Evolutionary conservation across 1,140 invertebrate genomes (phyloP), one percentile per base, ranked within the genome.

Genomic region (Lepidotrigona ventralis): DNA sequence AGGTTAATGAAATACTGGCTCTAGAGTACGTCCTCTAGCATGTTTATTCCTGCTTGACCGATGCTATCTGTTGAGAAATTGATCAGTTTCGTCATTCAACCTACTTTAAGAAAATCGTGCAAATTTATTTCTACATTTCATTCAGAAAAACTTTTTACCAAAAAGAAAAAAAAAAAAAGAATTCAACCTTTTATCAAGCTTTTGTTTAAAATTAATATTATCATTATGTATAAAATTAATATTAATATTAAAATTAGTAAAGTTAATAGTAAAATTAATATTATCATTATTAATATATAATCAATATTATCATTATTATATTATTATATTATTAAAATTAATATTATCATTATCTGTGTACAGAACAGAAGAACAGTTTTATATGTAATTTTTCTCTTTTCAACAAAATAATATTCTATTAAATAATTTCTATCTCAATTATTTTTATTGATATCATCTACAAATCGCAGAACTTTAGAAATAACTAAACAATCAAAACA

Each of bases 1-100:
- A 58, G 11, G 15, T 6, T 68, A 81, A 68, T 56, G 60, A 75
- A 74, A 81, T 77, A 73, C 56, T 26, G 51, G 17, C 58, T 53
- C n/a, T 75, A 68, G 68, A 17, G 29, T 58, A 81, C 63, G 11
- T 76, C n/a, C 63, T 33, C 17, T 51, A n/a, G 60, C 51, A n/a
- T 75, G 53, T 81, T 75, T 46, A 54, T 29, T 53, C 51, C n/a
- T 46, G 15, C 26, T 26, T 29, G 23, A 5, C 4, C 15, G 79
- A 74, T 81, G 29, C 19, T 75, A 81, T 66, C 71, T 56, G 26
- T 81, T 60, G 9, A 56, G 46, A 23, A 46, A 81, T 81, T 81
- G 71, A 60, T 75, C 71, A 39, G 8, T 26, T 33, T 66, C 33
- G 29, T 26, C n/a, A 51, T 70, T 56, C 46, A 26, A 51, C 33